Base-by-base conservation (phyloP, 2,888 invertebrate species). In the Lampropteryx suffumata region DNA sequence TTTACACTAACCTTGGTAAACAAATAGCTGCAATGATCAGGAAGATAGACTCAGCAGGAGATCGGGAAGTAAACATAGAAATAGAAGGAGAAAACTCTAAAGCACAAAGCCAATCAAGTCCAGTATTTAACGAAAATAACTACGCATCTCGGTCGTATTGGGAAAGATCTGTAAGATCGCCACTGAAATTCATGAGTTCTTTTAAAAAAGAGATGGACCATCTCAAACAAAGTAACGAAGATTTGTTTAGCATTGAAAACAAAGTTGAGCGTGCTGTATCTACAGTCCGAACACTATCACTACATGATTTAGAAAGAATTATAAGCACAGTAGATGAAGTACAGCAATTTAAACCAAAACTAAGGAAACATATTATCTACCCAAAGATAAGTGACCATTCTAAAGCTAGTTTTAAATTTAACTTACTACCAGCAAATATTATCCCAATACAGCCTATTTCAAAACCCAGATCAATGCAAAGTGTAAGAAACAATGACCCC, bases 141-240 rank as follows among this genome's bases (percentile, higher is more conserved):
- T 75, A 72, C 55, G 57, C 70, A 1, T 76, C 84, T 8, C 69
- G 69, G 28, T 79, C 84, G 2, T 85, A 77, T 62, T 88, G 87
- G 87, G 89, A 89, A 46, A 75, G 88, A 59, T 82, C 77, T 41
- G 76, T 83, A 1, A 75, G 89, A 58, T 88, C 89, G 7, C 84
- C 85, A 1, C 53, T 79, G 12, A 67, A 71, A 50, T 57, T 61
- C 27, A 54, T 64, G n/a, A 48, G 61, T 30, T 50, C 54, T 50
- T 27, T 61, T 61, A 55, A 57, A 62, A 48, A 72, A 21, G 57
- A 70, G 59, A 56, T 67, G 37, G 65, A 71, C 3, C 57, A 66
- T 48, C 48, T 70, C 0, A 73, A 68, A 48, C 69, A 66, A 13
- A 81, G 77, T 46, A 76, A 79, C 50, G 84, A 87, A 63, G 59